Evolutionary conservation across 35 echinoderm and acorn worm species (phyloP).

Genomic region (Acanthaster planci): DNA sequence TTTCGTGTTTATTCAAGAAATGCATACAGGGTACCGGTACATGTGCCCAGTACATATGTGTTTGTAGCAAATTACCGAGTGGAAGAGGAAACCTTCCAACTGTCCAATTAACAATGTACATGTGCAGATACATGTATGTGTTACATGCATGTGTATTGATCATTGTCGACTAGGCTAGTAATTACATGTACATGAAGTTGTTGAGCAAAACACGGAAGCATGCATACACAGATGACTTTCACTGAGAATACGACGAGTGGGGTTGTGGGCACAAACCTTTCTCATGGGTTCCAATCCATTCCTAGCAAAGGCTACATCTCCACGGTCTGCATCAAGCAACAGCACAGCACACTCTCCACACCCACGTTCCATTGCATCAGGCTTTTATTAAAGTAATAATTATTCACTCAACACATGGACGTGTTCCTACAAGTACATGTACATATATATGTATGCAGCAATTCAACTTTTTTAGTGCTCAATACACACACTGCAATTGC

Average conservation of each 20-base stretch:
- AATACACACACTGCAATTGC: too few relatives aligned
- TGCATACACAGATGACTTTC: neutral
- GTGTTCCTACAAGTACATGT: too few relatives aligned
- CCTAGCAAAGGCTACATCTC: slow-evolving; percentile 53
- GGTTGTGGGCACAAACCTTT: slow-evolving; percentile 40
- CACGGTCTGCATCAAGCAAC: slow-evolving; percentile 61
- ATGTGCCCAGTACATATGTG: too few relatives aligned
- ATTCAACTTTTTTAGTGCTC: too few relatives aligned
- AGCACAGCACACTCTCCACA: slow-evolving; percentile 71
- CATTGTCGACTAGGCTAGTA: neutral
- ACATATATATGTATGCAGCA: too few relatives aligned
- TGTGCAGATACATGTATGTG: neutral
- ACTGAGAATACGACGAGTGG: neutral
- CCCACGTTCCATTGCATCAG: slow-evolving; percentile 19
- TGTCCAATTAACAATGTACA: neutral
- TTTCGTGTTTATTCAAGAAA: too few relatives aligned
- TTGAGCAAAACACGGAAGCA: neutral
- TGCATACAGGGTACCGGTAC: too few relatives aligned
- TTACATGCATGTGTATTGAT: neutral
- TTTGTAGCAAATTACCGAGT: too few relatives aligned
- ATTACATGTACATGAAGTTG: neutral
- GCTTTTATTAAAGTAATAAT: slow-evolving; percentile 1
- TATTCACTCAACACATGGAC: too few relatives aligned
- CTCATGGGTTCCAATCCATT: slow-evolving; percentile 42
- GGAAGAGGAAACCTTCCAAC: too few relatives aligned